phyloP scores from a whole-genome alignment of 2,797 vertebrate species.

The Mallotus villosus region DNA sequence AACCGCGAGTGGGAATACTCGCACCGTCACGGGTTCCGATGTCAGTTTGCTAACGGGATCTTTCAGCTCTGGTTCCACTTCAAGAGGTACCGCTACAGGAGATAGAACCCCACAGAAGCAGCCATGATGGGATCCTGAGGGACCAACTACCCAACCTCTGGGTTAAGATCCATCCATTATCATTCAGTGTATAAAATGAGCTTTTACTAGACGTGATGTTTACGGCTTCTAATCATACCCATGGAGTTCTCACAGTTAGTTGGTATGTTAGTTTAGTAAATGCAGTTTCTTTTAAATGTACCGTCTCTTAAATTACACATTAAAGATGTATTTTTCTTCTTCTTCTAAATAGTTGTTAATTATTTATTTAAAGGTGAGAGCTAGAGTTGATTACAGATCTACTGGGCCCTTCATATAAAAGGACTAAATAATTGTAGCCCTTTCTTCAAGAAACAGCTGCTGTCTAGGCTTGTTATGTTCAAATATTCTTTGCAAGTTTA shows the following conservation, averaged over 20 bases:
- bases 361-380: not conserved
- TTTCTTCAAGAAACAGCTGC: not conserved
- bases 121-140: not conserved
- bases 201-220: slow-evolving; percentile 14
- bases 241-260: not conserved
- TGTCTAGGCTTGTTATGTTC: slow-evolving; percentile 2
- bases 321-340: slow-evolving; percentile 12
- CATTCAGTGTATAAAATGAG: not conserved
- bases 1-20: slow-evolving; percentile 98
- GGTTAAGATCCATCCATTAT: slow-evolving; percentile 6
- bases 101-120: slow-evolving; percentile 61
- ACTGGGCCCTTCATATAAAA: not conserved
- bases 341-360: not conserved
- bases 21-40: slow-evolving; percentile 95
- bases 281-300: not conserved
- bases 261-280: slow-evolving; percentile 5
- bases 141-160: slow-evolving; percentile 28
- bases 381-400: not conserved
- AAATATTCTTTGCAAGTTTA: slow-evolving; percentile 35
- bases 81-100: slow-evolving; percentile 94
- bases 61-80: slow-evolving; percentile 99
- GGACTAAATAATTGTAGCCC: not conserved
- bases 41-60: slow-evolving; percentile 97
- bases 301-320: slow-evolving; percentile 12
- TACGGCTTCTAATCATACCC: slow-evolving; percentile 8